Percentiles rank a stretch among this genome's conserved stretches.
phyloP scores from a whole-genome alignment of 2,888 invertebrate species.

The Eristalis pertinax region DNA sequence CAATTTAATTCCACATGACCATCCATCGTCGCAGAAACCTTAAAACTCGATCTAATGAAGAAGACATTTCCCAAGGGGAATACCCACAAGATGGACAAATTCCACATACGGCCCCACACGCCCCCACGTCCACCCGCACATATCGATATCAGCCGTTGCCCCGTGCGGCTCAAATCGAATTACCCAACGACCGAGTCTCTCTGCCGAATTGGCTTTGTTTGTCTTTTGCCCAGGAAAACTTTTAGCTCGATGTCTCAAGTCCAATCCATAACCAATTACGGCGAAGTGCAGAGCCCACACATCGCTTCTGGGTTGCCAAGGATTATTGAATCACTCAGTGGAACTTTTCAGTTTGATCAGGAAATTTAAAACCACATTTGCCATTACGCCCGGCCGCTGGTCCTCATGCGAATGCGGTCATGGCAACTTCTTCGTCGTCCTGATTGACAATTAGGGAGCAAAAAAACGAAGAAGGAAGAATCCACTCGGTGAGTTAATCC shows the following conservation, averaged over 20 bases:
- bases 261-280: conserved; percentile 70
- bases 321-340: conserved; percentile 56
- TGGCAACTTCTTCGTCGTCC: conserved; percentile 41
- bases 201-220: conserved; percentile 60
- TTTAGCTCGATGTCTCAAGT: conserved; percentile 43
- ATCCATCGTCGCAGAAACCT: conserved; percentile 31
- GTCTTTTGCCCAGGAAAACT: conserved; percentile 47
- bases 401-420: background rate
- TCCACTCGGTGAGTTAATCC: conserved; percentile 47
- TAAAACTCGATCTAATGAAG: conserved; percentile 54
- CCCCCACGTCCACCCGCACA: conserved; percentile 16
- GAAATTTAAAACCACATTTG: conserved; percentile 72
- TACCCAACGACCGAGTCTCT: conserved; percentile 39
- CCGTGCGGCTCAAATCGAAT: conserved; percentile 58
- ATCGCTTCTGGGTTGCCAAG: conserved; percentile 46
- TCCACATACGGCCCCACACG: background rate
- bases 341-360: conserved; percentile 64
- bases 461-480: conserved; percentile 2
- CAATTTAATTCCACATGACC: conserved; percentile 36
- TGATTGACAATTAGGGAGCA: conserved; percentile 65
- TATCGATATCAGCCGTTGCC: conserved; percentile 58
- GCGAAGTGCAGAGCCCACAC: conserved; percentile 18
- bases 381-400: conserved; percentile 39
- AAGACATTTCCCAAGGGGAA: conserved; percentile 34
- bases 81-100: background rate